Conservation (phyloP, 1,140 invertebrate species). For the Phymastichus coffea region DNA sequence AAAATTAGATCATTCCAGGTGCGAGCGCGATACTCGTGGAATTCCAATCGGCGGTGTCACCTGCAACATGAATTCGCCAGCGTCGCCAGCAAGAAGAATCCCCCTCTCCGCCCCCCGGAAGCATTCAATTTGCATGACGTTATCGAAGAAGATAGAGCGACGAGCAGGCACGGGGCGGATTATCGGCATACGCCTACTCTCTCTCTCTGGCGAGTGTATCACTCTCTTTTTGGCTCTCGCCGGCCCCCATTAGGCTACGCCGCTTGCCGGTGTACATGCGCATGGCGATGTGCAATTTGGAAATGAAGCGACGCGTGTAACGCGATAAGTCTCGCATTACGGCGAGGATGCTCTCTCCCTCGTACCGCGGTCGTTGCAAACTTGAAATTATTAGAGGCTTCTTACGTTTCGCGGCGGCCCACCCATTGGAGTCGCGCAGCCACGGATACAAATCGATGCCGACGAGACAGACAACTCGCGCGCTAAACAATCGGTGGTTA, state of each 20-base stretch:
- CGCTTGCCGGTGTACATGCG: not conserved
- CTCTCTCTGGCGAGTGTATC: too few species aligned
- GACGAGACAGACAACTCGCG: not conserved
- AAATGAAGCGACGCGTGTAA: constrained; percentile 23
- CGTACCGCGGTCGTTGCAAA: not conserved
- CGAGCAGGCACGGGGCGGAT: too few species aligned
- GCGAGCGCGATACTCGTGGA: too few species aligned
- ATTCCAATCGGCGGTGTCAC: too few species aligned
- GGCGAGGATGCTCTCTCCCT: not conserved
- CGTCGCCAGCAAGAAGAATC: too few species aligned
- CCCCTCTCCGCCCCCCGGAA: too few species aligned
- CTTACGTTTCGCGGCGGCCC: constrained; percentile 18
- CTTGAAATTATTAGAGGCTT: constrained; percentile 22
- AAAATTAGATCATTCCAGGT: too few species aligned
- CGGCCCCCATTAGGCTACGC: constrained; percentile 7
- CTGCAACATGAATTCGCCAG: too few species aligned
- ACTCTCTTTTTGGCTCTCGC: constrained; percentile 1
- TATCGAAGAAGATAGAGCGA: too few species aligned
- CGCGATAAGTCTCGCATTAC: constrained; percentile 23
- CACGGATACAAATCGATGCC: not conserved
- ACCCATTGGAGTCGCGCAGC: not conserved
- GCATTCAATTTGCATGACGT: too few species aligned
- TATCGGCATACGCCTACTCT: constrained; percentile 10
- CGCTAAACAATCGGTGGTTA: too few species aligned
- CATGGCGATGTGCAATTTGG: constrained; percentile 20